Base-by-base conservation (phyloP, 2,888 invertebrate species). In the Thalpophila matura region DNA sequence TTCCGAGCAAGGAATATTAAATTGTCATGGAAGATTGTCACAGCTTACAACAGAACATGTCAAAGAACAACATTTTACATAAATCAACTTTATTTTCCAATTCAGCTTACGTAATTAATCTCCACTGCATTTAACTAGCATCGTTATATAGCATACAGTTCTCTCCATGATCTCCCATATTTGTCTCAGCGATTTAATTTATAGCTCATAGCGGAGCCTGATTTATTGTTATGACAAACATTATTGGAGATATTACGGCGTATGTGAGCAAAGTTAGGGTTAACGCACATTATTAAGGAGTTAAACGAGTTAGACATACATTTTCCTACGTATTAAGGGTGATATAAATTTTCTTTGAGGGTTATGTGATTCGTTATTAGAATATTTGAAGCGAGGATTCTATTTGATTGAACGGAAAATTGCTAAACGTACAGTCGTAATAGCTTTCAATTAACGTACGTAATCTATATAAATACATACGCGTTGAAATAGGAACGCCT, bases 131-230 rank as follows among this genome's bases (percentile, higher is more conserved):
- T 27, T 12, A 40, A 56, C 38, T 29, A 50, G 6, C 26, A 14
- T 47, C n/a, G 38, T 63, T 49, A 49, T 14, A 18, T 9, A 14
- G 12, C 18, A 26, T 69, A 42, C 10, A 14, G 31, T 63, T 49
- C 22, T 69, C 63, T 67, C 38, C n/a, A 12, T n/a, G 55, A 67
- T 67, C 53, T 53, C 49, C 38, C 63, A 63, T 77, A 75, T 74
- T 82, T 79, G 79, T 77, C 77, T 72, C 37, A 35, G 33, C 45
- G 69, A 70, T 75, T 60, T 50, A 80, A 79, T 81, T 82, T 78
- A 81, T 78, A 50, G 72, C 67, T 55, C 60, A 68, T 61, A 70
- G 59, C 46, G 47, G 35, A 43, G 54, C 59, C 38, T 78, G 79
- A 83, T 82, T 81, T 75, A 77, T 74, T 58, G 49, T 70, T 72